Evolutionary conservation across 1,140 invertebrate species (phyloP).

Genomic region (Phortica variegata): DNA sequence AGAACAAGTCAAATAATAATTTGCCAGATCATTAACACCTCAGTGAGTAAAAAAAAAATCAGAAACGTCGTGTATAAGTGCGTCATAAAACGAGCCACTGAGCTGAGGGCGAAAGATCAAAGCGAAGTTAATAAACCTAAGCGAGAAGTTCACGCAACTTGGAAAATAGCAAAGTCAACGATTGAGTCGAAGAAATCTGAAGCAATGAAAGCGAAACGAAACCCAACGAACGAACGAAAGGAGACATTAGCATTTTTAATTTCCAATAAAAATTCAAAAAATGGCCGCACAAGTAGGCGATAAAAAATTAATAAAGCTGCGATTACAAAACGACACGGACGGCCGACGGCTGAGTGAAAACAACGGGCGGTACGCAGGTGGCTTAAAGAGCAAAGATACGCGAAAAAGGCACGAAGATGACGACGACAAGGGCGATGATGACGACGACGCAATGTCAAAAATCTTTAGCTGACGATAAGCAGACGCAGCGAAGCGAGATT

Average conservation of each 20-base stretch:
- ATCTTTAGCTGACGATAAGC: too few relatives aligned
- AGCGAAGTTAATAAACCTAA: constrained; percentile 28
- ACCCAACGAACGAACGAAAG: constrained; percentile 9
- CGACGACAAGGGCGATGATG: too few relatives aligned
- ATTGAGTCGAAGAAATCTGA: constrained; percentile 7
- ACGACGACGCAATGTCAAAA: too few relatives aligned
- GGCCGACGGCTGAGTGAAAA: too few relatives aligned
- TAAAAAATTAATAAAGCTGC: constrained; percentile 55
- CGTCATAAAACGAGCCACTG: constrained; percentile 4
- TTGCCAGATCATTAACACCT: constrained; percentile 53
- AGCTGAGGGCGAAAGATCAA: constrained; percentile 33
- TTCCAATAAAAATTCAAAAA: constrained; percentile 54
- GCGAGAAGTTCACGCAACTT: constrained; percentile 3
- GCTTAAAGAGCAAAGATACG: too few relatives aligned
- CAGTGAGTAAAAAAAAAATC: constrained; percentile 26
- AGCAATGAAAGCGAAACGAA: constrained; percentile 13
- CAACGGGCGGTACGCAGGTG: too few relatives aligned
- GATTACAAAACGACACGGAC: too few relatives aligned
- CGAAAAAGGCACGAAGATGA: too few relatives aligned
- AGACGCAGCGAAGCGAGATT: too few relatives aligned
- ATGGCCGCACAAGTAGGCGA: constrained; percentile 52
- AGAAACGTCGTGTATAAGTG: too few relatives aligned
- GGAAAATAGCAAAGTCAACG: constrained; percentile 3
- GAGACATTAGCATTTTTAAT: constrained; percentile 53
- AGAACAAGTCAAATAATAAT: constrained; percentile 36